Conservation (phyloP, 2,113 vertebrate species). For the Heptranchias perlo region DNA sequence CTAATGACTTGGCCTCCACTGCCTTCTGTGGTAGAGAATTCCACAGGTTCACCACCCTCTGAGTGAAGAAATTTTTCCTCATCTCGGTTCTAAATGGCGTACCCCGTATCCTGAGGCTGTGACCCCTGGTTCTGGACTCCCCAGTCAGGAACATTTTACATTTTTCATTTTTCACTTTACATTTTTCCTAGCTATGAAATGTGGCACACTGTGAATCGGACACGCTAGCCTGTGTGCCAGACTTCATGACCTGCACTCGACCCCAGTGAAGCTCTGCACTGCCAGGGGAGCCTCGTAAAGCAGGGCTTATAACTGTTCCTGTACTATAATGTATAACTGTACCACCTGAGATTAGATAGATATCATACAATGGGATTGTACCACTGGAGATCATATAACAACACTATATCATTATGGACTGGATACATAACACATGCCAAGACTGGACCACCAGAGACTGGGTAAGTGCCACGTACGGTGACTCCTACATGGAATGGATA, state of each 20-base stretch:
- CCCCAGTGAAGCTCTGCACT: neutral
- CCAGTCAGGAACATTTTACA: too few relatives aligned
- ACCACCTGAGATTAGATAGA: neutral
- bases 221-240: neutral
- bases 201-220: neutral
- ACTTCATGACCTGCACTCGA: neutral
- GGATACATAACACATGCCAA: neutral
- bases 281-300: neutral
- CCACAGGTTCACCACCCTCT: too few relatives aligned
- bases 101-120: too few relatives aligned
- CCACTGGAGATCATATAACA: neutral
- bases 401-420: too few relatives aligned
- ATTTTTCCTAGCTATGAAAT: neutral
- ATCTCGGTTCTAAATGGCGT: too few relatives aligned
- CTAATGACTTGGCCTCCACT: too few relatives aligned
- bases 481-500: neutral
- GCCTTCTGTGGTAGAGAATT: too few relatives aligned
- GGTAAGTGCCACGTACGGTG: neutral
- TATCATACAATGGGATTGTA: neutral
- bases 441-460: neutral
- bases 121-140: too few relatives aligned
- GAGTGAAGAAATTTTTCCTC: too few relatives aligned
- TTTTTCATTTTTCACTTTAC: neutral
- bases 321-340: neutral
- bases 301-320: neutral